Evolutionary conservation across 2,113 vertebrate genomes (phyloP).

Genomic region (Motacilla alba): DNA sequence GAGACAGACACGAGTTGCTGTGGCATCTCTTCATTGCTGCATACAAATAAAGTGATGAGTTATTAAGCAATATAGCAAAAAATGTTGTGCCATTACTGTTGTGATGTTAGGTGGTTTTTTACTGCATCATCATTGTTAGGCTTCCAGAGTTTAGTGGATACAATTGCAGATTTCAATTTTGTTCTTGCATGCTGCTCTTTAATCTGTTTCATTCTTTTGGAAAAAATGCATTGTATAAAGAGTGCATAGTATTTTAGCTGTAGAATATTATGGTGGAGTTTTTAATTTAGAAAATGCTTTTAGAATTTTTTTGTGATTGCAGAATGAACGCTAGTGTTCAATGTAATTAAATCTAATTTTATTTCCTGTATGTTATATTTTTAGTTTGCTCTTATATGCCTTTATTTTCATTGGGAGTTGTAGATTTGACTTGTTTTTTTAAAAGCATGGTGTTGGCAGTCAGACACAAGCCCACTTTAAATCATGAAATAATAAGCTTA

Average conservation of each 20-base stretch:
- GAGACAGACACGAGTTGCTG: conserved; percentile 74
- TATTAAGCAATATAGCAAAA: conserved; percentile 62
- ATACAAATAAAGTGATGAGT: conserved; percentile 46
- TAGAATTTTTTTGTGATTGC: conserved; percentile 47
- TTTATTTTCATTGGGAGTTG: conserved; percentile 26
- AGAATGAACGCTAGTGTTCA: conserved; percentile 15
- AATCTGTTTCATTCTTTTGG: conserved; percentile 23
- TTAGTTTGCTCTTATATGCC: conserved; percentile 42
- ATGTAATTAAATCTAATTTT: conserved; percentile 65
- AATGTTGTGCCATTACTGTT: not conserved
- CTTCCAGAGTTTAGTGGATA: not conserved
- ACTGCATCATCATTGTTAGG: not conserved
- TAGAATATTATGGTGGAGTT: not conserved
- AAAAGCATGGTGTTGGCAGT: not conserved
- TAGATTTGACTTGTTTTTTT: not conserved
- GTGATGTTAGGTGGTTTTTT: not conserved
- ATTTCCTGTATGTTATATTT: conserved; percentile 66
- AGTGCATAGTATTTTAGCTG: conserved; percentile 31
- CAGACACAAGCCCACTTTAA: not conserved
- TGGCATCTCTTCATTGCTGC: conserved; percentile 84
- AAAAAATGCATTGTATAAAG: conserved; percentile 19
- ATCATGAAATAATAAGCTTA: not conserved
- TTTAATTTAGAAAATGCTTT: conserved; percentile 45
- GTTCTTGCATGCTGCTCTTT: not conserved
- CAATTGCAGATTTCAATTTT: not conserved